Base-by-base conservation (phyloP, 2,113 vertebrate genomes). In the Hylia prasina region DNA sequence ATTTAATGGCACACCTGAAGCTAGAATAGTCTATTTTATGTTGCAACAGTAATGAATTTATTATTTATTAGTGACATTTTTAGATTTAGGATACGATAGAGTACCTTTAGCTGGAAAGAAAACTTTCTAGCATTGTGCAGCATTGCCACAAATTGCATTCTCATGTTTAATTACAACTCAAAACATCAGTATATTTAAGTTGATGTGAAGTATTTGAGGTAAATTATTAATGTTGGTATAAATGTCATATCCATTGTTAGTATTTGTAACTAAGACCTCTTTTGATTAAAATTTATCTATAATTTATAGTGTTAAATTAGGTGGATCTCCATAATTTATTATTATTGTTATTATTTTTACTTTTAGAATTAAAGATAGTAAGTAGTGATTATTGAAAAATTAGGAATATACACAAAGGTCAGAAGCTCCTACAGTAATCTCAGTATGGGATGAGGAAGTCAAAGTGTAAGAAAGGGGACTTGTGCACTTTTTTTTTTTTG, bases 1-100 rank as follows among this genome's bases (percentile, higher is more conserved):
- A 95, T 95, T 97, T 97, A 96, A 96, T 92, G 23, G 64, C 57
- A 90, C 54, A 92, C 78, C 85, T 91, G 82, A 89, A 94, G 93
- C 53, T 60, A 95, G 63, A 96, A 64, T 83, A 48, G 92, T 93
- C 63, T 89, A 70, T 92, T 95, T 93, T 94, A 27, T 95, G 56
- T 91, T 82, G 54, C 65, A 86, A 87, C 14, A 83, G 37, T 93
- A 94, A 91, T 83, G 82, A 95, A 96, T 97, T 95, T 94, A 93
- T 39, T n/a, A n/a, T n/a, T n/a, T n/a, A n/a, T n/a, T n/a, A 79
- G 53, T 75, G 81, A 90, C 47, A 58, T 88, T 92, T 92, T 89
- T 84, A 44, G 39, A 92, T 93, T 96, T 95, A 89, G 35, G 31
- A 65, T 95, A 71, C 8, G 47, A 84, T 39, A 69, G 3, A 35